phyloP scores from a whole-genome alignment of 2,797 vertebrate species.

The Sebastes hubbsi region DNA sequence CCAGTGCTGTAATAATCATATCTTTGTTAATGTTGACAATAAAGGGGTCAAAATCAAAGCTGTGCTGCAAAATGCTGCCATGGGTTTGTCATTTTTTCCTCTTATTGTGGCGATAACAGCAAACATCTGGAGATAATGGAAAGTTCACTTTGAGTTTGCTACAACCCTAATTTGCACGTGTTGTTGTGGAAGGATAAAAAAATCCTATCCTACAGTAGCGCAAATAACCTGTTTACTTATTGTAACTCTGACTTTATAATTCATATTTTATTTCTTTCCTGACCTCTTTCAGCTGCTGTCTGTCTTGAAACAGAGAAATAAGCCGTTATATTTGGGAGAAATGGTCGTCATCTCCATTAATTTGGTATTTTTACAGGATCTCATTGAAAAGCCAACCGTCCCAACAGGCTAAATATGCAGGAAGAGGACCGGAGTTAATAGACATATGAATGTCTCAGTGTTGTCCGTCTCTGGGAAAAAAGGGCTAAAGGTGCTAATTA shows the following conservation, averaged over 20 bases:
- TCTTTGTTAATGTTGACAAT: background rate
- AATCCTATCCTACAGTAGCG: background rate
- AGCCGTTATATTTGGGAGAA: background rate
- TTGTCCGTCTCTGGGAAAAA: constrained; percentile 54
- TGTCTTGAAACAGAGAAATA: constrained; percentile 10
- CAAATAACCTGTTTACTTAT: background rate
- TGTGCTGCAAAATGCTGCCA: background rate
- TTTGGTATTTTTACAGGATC: background rate
- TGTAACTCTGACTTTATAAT: background rate
- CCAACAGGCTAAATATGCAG: constrained; percentile 8
- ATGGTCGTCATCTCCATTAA: background rate
- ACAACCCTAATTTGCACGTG: background rate
- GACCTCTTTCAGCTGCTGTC: background rate
- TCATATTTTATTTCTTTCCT: background rate
- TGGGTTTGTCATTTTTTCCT: background rate
- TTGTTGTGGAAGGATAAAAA: background rate
- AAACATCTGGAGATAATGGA: constrained; percentile 32
- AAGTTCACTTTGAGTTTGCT: constrained; percentile 7
- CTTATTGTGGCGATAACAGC: constrained; percentile 4
- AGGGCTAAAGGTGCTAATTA: constrained; percentile 80
- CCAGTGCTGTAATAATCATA: background rate
- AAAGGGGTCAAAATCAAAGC: background rate
- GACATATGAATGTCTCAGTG: constrained; percentile 27
- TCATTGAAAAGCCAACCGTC: background rate
- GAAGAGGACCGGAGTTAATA: constrained; percentile 18